phyloP scores from a whole-genome alignment of 1,140 invertebrate genomes.

The Aphelinus atriplicis region DNA sequence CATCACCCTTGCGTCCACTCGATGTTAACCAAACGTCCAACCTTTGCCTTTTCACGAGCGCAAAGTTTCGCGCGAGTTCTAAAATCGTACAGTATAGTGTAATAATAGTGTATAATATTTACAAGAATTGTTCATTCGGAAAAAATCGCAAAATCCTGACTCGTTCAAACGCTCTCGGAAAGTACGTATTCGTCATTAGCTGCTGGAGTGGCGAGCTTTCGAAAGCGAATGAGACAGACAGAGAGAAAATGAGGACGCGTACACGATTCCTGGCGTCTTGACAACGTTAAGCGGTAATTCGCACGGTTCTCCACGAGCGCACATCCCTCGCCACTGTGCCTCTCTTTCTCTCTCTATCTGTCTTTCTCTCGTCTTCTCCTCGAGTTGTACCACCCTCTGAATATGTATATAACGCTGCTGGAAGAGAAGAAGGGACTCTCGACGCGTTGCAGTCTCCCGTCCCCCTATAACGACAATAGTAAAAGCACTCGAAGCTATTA shows the following conservation, averaged over 20 bases:
- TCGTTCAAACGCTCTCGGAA: neutral
- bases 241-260: too few species aligned
- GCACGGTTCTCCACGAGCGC: too few species aligned
- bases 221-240: too few species aligned
- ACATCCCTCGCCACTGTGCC: too few species aligned
- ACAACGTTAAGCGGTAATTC: too few species aligned
- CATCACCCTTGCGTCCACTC: too few species aligned
- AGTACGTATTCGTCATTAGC: too few species aligned
- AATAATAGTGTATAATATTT: slow-evolving; percentile 29
- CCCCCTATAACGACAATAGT: slow-evolving; percentile 55
- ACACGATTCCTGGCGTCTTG: too few species aligned
- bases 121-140: slow-evolving; percentile 20
- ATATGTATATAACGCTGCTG: neutral
- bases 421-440: slow-evolving; percentile 14
- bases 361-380: slow-evolving; percentile 10
- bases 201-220: too few species aligned
- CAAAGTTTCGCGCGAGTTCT: slow-evolving; percentile 13
- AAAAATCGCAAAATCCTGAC: neutral
- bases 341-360: neutral
- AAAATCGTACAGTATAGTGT: slow-evolving; percentile 4
- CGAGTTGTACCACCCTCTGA: neutral
- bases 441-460: neutral
- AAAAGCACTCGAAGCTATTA: slow-evolving; percentile 64
- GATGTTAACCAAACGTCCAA: too few species aligned
- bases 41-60: slow-evolving; percentile 15